These are phyloP conservation scores for Oncorhynchus tshawytscha DNA, from an alignment of 2,113 vertebrate species.

Conservation along the genomic window DNA sequence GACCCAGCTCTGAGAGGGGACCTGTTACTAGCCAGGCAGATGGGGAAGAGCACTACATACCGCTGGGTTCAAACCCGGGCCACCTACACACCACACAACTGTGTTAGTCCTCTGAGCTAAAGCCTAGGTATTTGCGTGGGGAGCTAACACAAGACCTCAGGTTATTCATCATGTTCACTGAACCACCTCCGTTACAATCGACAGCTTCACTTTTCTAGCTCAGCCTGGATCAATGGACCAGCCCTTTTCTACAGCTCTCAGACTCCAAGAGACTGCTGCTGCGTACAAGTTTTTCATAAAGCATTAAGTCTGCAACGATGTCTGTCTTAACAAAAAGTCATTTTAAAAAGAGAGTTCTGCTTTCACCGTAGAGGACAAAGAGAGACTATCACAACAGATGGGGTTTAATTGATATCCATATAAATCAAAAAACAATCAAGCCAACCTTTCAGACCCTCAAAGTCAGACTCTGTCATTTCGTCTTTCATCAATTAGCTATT, in stretches of 20 bases:
- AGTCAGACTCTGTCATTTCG: conserved; percentile 7
- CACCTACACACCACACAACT: no score
- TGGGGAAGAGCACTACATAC: no score
- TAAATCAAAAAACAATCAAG: conserved; percentile 19
- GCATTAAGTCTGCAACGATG: neutral
- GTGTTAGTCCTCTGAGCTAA: no score
- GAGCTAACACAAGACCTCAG: no score
- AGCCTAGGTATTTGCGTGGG: no score
- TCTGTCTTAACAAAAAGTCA: conserved; percentile 7
- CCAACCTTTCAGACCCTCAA: conserved; percentile 20
- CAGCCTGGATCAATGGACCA: no score
- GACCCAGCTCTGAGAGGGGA: neutral
- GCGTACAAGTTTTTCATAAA: no score
- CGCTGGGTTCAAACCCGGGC: no score
- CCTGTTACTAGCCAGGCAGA: neutral
- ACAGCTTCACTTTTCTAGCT: no score
- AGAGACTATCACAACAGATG: conserved; percentile 12
- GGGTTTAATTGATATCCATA: conserved; percentile 12
- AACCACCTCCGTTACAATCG: no score
- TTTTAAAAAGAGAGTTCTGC: conserved; percentile 9
- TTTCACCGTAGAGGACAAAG: conserved; percentile 14
- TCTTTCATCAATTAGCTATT: conserved; percentile 8
- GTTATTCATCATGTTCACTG: no score
- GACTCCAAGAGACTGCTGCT: neutral
- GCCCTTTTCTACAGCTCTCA: no score